phyloP scores from a whole-genome alignment of 2,797 vertebrate genomes.

The Falco rusticolus region DNA sequence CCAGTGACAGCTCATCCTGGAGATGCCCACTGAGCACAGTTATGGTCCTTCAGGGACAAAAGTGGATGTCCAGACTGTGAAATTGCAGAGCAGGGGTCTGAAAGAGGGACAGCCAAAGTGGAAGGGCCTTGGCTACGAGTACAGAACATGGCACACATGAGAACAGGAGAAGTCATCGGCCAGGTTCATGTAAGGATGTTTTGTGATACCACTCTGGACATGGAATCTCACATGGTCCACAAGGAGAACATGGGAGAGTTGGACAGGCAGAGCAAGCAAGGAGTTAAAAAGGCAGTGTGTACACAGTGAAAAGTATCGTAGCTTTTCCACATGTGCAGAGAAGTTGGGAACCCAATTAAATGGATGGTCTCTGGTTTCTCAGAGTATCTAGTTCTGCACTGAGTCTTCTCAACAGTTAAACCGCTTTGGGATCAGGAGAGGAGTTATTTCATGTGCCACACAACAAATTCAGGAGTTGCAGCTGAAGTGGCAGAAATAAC shows the following conservation, averaged over 20 bases:
- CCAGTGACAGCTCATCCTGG: not conserved
- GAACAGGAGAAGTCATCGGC: not conserved
- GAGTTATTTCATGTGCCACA: not conserved
- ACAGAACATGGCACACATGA: not conserved
- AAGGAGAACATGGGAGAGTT: not conserved
- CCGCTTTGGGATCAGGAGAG: not conserved
- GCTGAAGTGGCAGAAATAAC: not conserved
- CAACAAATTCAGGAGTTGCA: not conserved
- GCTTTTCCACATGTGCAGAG: not conserved
- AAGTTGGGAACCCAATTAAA: not conserved
- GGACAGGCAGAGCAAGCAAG: not conserved
- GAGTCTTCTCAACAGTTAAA: not conserved
- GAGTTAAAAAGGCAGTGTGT: not conserved
- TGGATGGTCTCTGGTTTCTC: not conserved
- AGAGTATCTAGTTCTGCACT: not conserved
- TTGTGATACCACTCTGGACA: fast-evolving
- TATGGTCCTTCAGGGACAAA: not conserved
- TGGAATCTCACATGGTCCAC: not conserved
- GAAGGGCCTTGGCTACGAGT: not conserved
- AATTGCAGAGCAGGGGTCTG: not conserved
- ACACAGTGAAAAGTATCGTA: not conserved
- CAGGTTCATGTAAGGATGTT: not conserved
- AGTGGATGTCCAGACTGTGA: not conserved
- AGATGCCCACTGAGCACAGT: not conserved
- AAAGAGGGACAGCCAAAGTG: not conserved